phyloP scores from a whole-genome alignment of 1,140 invertebrate species.

The Antheraea mylitta region DNA sequence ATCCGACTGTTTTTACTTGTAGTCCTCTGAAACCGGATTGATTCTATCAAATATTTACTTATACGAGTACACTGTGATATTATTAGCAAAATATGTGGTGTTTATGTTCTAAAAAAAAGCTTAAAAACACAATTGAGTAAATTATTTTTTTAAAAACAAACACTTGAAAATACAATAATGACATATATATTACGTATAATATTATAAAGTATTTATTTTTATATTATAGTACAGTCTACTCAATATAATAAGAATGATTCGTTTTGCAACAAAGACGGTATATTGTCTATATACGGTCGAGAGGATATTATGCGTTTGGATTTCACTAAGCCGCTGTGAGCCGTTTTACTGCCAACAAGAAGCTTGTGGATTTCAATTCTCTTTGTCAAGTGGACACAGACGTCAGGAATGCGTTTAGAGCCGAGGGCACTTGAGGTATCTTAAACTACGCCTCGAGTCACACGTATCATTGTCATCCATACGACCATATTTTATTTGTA shows the following conservation, averaged over 20 bases:
- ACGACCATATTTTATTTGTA: neutral
- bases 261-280: neutral
- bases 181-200: too few relatives aligned
- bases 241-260: neutral
- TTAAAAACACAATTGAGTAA: too few relatives aligned
- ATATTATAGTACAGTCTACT: neutral
- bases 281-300: constrained; percentile 9
- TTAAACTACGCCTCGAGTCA: constrained; percentile 21
- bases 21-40: too few relatives aligned
- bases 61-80: too few relatives aligned
- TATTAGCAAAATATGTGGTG: too few relatives aligned
- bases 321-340: constrained; percentile 39
- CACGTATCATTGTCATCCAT: neutral
- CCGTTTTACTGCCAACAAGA: constrained; percentile 41
- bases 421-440: constrained; percentile 40
- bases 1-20: neutral
- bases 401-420: constrained; percentile 44
- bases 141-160: too few relatives aligned
- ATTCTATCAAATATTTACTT: too few relatives aligned
- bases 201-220: too few relatives aligned
- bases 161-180: too few relatives aligned
- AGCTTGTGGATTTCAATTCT: constrained; percentile 49
- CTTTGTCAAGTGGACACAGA: constrained; percentile 45
- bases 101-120: too few relatives aligned
- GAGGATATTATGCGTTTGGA: constrained; percentile 13